phyloP scores from a whole-genome alignment of 2,888 invertebrate species.

The Mythimna lalbum region DNA sequence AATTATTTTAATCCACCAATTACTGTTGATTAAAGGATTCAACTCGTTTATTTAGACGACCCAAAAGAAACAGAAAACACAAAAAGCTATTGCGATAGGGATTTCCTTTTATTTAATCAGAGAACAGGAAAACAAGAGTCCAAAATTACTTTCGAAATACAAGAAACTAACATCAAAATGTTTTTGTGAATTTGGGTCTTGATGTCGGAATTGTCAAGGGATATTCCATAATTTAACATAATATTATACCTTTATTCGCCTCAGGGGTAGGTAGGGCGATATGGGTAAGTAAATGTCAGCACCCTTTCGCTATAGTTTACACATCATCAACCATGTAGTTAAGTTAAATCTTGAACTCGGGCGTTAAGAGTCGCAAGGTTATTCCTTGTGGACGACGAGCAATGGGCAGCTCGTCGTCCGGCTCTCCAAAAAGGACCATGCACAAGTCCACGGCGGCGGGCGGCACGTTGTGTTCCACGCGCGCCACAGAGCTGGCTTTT shows the following conservation, averaged over 20 bases:
- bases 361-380: no score
- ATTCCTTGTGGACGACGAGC: no score
- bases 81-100: conserved; percentile 5
- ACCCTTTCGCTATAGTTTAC: neutral
- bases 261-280: neutral
- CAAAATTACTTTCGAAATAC: neutral
- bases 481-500: no score
- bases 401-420: no score
- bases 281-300: neutral
- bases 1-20: neutral
- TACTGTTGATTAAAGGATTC: neutral
- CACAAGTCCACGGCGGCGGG: no score
- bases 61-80: neutral
- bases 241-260: neutral
- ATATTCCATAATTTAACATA: conserved; percentile 27
- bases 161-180: conserved; percentile 12
- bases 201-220: conserved; percentile 10
- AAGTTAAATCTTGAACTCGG: no score
- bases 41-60: conserved; percentile 2
- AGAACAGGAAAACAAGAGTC: conserved; percentile 16
- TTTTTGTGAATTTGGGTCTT: conserved; percentile 15
- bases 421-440: no score
- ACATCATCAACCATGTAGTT: no score
- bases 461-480: no score
- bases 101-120: conserved; percentile 9